Conservation (phyloP, 2,888 invertebrate genomes). For the Cataglyphis cursor region DNA sequence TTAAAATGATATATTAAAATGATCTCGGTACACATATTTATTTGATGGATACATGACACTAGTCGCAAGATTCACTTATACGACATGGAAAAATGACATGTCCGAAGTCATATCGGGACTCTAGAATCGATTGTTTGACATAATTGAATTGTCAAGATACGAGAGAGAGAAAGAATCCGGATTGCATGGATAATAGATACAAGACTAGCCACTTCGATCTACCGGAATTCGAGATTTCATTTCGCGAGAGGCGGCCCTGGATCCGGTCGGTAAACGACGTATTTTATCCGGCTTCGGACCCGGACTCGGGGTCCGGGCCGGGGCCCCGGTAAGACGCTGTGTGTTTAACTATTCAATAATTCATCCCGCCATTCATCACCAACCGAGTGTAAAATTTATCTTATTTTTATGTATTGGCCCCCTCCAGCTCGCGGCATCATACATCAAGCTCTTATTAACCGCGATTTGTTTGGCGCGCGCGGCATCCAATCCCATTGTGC, state of each 20-base stretch:
- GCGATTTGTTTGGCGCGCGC: conserved; percentile 82
- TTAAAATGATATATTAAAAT: not conserved
- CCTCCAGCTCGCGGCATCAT: conserved; percentile 79
- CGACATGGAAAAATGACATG: not conserved
- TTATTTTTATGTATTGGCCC: conserved; percentile 84
- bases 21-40: not conserved
- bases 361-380: conserved; percentile 84
- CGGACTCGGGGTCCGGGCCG: conserved; percentile 52
- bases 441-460: conserved; percentile 83
- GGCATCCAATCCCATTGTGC: conserved; percentile 61
- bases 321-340: conserved; percentile 76
- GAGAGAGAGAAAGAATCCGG: not conserved
- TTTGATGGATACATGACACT: not conserved
- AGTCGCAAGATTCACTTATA: not conserved
- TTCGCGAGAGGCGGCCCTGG: conserved; percentile 72
- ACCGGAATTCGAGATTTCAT: conserved; percentile 50
- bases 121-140: not conserved
- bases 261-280: conserved; percentile 66
- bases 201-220: not conserved
- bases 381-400: conserved; percentile 83
- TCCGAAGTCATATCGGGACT: not conserved
- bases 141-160: not conserved
- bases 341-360: conserved; percentile 85
- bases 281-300: conserved; percentile 69
- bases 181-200: not conserved